Conservation (phyloP, 2,113 vertebrate genomes). For the Pungitius pungitius region DNA sequence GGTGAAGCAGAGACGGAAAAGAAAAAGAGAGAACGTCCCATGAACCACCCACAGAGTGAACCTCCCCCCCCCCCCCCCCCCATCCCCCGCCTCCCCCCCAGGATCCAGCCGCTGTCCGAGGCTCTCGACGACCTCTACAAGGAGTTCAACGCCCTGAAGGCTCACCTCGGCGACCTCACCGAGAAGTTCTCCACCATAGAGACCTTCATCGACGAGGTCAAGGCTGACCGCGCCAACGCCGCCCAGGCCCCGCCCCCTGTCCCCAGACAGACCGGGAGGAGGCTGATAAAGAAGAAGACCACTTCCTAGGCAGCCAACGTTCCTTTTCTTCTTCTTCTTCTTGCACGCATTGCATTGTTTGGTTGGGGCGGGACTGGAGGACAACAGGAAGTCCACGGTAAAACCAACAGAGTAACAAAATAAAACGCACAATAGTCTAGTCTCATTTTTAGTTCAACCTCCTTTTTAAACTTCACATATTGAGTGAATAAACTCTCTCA, state of each 20-base stretch:
- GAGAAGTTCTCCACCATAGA: conserved; percentile 81
- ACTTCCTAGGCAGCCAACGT: conserved; percentile 3
- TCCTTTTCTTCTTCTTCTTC: conserved; percentile 15
- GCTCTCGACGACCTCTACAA: conserved; percentile 83
- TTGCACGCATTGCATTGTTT: background rate
- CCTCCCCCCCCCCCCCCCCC: background rate
- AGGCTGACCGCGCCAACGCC: conserved; percentile 38
- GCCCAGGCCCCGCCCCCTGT: background rate
- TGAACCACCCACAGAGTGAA: conserved; percentile 20
- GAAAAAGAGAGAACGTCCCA: background rate
- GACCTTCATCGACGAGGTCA: conserved; percentile 79
- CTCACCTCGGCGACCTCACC: conserved; percentile 79
- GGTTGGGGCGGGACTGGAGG: no score
- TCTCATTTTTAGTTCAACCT: background rate
- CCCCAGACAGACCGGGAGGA: conserved; percentile 51
- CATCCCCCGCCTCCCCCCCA: conserved; percentile 44
- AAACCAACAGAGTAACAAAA: background rate
- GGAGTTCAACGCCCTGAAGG: conserved; percentile 84
- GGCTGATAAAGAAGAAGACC: conserved; percentile 68
- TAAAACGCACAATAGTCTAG: background rate
- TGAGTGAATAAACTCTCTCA: conserved; percentile 68
- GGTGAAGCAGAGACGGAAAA: background rate
- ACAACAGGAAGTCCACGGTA: background rate
- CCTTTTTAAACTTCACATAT: no score
- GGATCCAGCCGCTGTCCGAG: conserved; percentile 83